Conservation (phyloP, 2,113 vertebrate species). For the Bufo gargarizans region DNA sequence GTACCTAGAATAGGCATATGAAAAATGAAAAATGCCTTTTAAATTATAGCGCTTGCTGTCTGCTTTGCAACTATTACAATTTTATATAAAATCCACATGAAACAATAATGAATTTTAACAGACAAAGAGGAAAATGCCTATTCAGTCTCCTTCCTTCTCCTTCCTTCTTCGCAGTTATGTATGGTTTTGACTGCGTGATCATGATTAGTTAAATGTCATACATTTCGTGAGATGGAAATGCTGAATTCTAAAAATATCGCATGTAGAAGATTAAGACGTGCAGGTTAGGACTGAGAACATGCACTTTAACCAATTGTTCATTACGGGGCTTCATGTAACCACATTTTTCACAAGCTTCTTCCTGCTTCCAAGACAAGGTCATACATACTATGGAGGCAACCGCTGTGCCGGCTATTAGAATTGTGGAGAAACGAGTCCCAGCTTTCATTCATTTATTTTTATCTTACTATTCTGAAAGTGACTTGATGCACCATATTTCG, state of each 20-base stretch:
- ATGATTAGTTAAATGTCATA: slow-evolving; percentile 54
- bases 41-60: slow-evolving; percentile 52
- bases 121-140: slow-evolving; percentile 33
- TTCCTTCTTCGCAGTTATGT: slow-evolving; percentile 30
- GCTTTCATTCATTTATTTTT: not conserved
- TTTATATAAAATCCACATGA: slow-evolving; percentile 49
- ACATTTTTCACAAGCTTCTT: not conserved
- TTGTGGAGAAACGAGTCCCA: not conserved
- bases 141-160: slow-evolving; percentile 29
- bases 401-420: not conserved
- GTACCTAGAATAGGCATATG: slow-evolving; percentile 53
- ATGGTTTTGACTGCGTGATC: slow-evolving; percentile 28
- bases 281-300: not conserved
- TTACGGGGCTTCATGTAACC: not conserved
- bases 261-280: not conserved
- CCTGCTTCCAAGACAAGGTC: not conserved
- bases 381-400: not conserved
- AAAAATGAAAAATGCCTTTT: slow-evolving; percentile 57
- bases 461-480: not conserved
- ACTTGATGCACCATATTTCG: not conserved
- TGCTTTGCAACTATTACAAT: slow-evolving; percentile 50
- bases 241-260: slow-evolving; percentile 1
- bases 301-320: not conserved
- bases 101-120: slow-evolving; percentile 53
- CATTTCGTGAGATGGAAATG: slow-evolving; percentile 24